Evolutionary conservation across 2,797 vertebrate species (phyloP).

Genomic region (Limosa lapponica): DNA sequence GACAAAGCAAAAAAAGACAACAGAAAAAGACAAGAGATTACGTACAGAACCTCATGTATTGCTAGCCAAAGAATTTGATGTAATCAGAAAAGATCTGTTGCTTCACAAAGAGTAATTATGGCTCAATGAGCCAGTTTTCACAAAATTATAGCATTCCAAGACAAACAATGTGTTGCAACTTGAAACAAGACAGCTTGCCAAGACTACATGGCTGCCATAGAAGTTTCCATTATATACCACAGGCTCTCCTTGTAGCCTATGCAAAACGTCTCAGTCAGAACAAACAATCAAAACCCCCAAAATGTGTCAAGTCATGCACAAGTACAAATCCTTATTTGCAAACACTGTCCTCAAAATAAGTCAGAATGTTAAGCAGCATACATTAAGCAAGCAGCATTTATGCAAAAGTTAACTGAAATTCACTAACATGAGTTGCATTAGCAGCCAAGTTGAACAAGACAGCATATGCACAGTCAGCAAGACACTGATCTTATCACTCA

Average conservation of each 20-base stretch:
- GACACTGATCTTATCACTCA: not conserved
- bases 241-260: not conserved
- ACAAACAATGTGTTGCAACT: not conserved
- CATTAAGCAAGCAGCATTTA: not conserved
- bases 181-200: not conserved
- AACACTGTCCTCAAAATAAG: not conserved
- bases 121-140: not conserved
- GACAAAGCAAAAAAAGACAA: not conserved
- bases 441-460: not conserved
- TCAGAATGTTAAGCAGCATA: not conserved
- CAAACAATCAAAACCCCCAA: not conserved
- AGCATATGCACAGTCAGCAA: not conserved
- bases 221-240: not conserved
- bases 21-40: not conserved
- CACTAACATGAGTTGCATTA: not conserved
- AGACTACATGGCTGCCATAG: not conserved
- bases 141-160: not conserved
- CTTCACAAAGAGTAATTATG: not conserved
- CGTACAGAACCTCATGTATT: fast-evolving
- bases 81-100: not conserved
- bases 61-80: not conserved
- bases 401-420: not conserved
- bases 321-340: not conserved
- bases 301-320: not conserved
- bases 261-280: not conserved